Conservation (phyloP, 1,140 invertebrate genomes). For the Drosophila grimshawi region DNA sequence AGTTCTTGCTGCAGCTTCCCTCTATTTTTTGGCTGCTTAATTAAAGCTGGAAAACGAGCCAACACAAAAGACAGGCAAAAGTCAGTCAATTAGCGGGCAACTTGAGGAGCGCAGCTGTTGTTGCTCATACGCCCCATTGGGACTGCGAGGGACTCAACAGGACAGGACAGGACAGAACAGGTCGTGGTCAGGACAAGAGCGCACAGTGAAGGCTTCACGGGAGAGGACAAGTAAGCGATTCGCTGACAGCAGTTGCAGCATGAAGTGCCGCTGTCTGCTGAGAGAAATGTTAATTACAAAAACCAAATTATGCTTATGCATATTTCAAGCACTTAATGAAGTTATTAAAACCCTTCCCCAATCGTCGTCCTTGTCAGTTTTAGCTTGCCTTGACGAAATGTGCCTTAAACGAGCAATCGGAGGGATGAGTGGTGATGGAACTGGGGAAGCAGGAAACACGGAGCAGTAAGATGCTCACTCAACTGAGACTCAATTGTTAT, state of each 20-base stretch:
- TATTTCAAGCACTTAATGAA: slow-evolving; percentile 49
- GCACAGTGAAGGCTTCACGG: neutral
- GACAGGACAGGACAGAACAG: neutral
- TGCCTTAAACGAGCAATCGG: neutral
- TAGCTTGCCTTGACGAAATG: slow-evolving; percentile 10
- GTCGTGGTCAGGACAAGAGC: neutral
- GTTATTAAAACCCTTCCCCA: slow-evolving; percentile 26
- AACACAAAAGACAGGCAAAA: slow-evolving; percentile 12
- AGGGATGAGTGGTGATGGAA: neutral
- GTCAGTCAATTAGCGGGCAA: slow-evolving; percentile 38
- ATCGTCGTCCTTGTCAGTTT: neutral
- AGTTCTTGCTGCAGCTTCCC: neutral
- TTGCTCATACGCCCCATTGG: slow-evolving; percentile 9
- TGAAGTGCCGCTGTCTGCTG: neutral
- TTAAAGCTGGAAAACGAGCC: slow-evolving; percentile 25
- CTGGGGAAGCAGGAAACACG: neutral
- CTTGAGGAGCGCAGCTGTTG: neutral
- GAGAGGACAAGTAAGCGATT: neutral
- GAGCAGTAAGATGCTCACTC: neutral
- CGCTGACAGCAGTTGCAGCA: slow-evolving; percentile 6
- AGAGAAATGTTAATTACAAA: slow-evolving; percentile 43
- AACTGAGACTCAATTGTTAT: slow-evolving; percentile 4
- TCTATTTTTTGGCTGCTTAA: slow-evolving; percentile 16
- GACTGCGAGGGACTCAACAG: neutral
- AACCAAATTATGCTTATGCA: slow-evolving; percentile 51